Base-by-base conservation (phyloP, 2,888 invertebrate genomes). In the Oscheius sp. region DNA sequence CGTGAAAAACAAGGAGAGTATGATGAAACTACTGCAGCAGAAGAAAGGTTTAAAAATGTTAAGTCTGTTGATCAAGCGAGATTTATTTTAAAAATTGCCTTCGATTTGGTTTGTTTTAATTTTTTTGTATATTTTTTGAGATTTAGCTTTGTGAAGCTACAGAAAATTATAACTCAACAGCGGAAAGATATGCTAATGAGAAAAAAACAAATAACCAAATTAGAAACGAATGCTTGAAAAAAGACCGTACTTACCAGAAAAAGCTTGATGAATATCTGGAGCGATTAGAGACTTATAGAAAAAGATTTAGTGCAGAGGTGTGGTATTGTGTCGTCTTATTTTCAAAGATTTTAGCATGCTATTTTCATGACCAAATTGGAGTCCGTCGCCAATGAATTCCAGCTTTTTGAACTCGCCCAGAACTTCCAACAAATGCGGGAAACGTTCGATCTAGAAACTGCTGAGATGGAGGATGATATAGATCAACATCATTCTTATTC, bases 261-360 rank as follows among this genome's bases (percentile, higher is more conserved):
- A 33, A 32, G 20, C 6, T 54, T 1, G 54, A 54, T n/a, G 33
- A 54, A 33, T 33, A 17, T 20, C 22, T 33, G 33, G 4, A 54
- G 5, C 5, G 33, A 4, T 14, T 54, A 9, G 54, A 54, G n/a
- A 20, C n/a, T 1, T 54, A 54, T 24, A 14, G 33, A 17, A 12
- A 54, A 20, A 14, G 12, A 12, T 54, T n/a, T n/a, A 54, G 20
- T n/a, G 36, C 54, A 33, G 54, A 54, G 33, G 54, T 54, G 20
- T 4, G n/a, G 5, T 20, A 14, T 51, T 30, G 14, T 51, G 22
- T 17, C 3, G 32, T 9, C 20, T 32, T 33, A 54, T 33, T 26
- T 51, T 20, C 4, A 26, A 41, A 41, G 12, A 4, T 54, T 54
- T 17, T n/a, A 54, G 54, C 54, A 33, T 14, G 2, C 33, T 32